phyloP scores from a whole-genome alignment of 2,113 vertebrate genomes.

The Elephas maximus region DNA sequence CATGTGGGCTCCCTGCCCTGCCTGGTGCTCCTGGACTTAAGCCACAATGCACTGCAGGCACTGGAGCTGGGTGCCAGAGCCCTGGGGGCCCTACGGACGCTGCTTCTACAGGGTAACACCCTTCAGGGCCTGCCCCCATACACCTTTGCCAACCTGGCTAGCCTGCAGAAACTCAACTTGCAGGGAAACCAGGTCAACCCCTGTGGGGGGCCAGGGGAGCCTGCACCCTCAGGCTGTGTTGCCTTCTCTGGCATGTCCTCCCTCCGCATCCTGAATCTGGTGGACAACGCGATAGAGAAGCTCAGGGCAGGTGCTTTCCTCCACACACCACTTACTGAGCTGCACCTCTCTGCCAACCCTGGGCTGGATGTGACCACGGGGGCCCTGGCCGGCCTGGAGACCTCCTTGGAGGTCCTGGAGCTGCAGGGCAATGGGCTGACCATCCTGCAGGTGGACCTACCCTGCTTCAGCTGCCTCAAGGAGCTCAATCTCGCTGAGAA shows the following conservation, averaged over 20 bases:
- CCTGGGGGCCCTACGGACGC: constrained; percentile 87
- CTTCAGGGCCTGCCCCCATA: constrained; percentile 87
- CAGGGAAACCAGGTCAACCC: constrained; percentile 92
- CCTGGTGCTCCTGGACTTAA: constrained; percentile 91
- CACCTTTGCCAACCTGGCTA: constrained; percentile 91
- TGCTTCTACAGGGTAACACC: constrained; percentile 92
- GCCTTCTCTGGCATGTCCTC: constrained; percentile 88
- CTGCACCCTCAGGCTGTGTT: constrained; percentile 85
- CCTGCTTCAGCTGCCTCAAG: constrained; percentile 90
- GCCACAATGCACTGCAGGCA: constrained; percentile 91
- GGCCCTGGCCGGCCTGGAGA: constrained; percentile 92
- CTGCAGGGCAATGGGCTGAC: constrained; percentile 91
- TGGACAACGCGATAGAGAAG: constrained; percentile 89
- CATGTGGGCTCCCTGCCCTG: constrained; percentile 81
- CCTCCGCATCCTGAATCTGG: constrained; percentile 91
- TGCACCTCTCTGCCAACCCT: constrained; percentile 94
- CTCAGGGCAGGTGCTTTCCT: constrained; percentile 90
- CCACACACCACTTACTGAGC: constrained; percentile 88
- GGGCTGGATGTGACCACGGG: constrained; percentile 90
- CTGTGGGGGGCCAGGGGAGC: constrained; percentile 52
- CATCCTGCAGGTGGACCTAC: constrained; percentile 90
- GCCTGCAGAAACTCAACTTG: constrained; percentile 90
- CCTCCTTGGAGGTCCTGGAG: constrained; percentile 91
- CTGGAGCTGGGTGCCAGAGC: constrained; percentile 86
- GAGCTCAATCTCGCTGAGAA: constrained; percentile 94